Conservation (phyloP, 2,113 vertebrate species). For the Atractosteus spatula region DNA sequence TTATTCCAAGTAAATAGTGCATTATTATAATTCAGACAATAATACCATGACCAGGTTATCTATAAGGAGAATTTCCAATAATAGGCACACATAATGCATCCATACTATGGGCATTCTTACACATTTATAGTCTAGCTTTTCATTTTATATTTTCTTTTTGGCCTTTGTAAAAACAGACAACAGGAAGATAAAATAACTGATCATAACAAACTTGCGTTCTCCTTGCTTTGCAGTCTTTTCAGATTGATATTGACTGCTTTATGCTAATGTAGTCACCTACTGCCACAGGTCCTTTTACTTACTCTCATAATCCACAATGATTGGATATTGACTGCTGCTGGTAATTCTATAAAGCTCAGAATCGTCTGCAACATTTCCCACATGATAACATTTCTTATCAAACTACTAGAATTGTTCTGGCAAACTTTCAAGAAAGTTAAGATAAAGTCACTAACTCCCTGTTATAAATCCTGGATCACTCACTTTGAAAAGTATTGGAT, state of each 20-base stretch:
- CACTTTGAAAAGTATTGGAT: not conserved
- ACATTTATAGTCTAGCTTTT: not conserved
- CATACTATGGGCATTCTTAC: not conserved
- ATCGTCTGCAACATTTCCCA: not conserved
- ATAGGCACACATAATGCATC: not conserved
- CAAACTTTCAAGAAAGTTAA: not conserved
- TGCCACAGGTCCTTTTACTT: not conserved
- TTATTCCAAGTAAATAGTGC: too few species aligned
- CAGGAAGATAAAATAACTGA: not conserved
- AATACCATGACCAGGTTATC: too few species aligned
- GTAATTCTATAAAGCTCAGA: not conserved
- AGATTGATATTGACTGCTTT: not conserved
- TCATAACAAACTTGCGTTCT: not conserved
- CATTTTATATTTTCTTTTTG: not conserved
- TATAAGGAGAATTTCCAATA: too few species aligned
- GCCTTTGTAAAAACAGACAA: not conserved
- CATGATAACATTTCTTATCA: slow-evolving; percentile 1
- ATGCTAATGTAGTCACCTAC: not conserved
- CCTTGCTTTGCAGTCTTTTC: not conserved
- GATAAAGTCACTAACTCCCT: not conserved
- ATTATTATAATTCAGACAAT: too few species aligned
- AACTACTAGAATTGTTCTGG: not conserved
- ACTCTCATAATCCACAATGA: not conserved
- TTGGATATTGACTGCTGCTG: slow-evolving; percentile 7
- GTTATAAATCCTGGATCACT: slow-evolving; percentile 4